Base-by-base conservation (phyloP, 2,888 invertebrate species). In the Eupithecia exiguata region DNA sequence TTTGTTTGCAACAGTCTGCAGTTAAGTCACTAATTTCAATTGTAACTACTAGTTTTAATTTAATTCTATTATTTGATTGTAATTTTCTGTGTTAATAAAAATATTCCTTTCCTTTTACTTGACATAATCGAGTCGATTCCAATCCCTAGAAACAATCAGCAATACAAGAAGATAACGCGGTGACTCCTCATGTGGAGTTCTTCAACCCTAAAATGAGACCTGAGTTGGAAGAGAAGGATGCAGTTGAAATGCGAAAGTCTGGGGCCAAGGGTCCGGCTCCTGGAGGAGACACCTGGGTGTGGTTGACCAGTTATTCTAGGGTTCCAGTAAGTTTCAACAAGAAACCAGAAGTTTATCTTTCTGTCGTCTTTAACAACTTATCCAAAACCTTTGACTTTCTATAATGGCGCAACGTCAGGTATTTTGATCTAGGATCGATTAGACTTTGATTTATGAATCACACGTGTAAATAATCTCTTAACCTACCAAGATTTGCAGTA, bases 261-360 rank as follows among this genome's bases (percentile, higher is more conserved):
- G 96, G 96, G 0, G 92, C 95, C 7, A 96, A 96, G 80, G 96
- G 96, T 0, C 95, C 96, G 0, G 96, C 96, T 0, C 96, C 96
- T 1, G 97, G 96, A 0, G 97, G 96, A 2, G 97, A 97, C 81
- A 96, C 96, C 36, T 97, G 97, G 97, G 96, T 98, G 79, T 98
- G 98, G 97, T 90, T 98, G 79, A 97, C 98, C 72, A 97, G 97
- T 78, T 97, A 97, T 84, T 97, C 98, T 49, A 96, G 98, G 81
- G 97, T 98, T 81, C 97, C 98, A 85, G 97, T 97, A 80, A 88
- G 92, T 70, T 0, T 5, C 30, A 35, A 61, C 49, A 3, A 21
- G 21, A 21, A 10, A 4, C 2, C 9, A 25, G 12, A 58, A 21
- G 1, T 2, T 2, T 18, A n/a, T 10, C 1, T 49, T 10, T 49